Conservation (phyloP, 2,797 vertebrate species). For the Amblyopsis hoosieri region DNA sequence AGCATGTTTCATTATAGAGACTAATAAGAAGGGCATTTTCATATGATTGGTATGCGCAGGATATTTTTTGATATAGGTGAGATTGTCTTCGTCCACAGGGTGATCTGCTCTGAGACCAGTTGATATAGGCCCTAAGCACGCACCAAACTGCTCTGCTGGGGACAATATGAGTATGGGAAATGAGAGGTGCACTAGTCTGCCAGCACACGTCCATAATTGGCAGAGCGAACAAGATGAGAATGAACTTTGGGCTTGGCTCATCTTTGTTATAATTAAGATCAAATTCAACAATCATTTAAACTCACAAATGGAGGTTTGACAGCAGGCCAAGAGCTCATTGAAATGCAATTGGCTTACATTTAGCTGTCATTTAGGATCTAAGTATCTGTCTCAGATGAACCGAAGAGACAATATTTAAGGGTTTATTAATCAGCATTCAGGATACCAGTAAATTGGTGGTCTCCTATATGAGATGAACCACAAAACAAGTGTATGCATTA, state of each 20-base stretch:
- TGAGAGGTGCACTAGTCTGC: constrained; percentile 52
- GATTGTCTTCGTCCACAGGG: constrained; percentile 62
- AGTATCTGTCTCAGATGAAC: constrained; percentile 50
- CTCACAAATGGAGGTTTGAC: constrained; percentile 76
- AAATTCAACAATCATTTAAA: constrained; percentile 81
- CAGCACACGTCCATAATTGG: constrained; percentile 68
- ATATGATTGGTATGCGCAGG: constrained; percentile 67
- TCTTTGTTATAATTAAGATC: constrained; percentile 84
- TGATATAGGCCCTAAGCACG: constrained; percentile 44
- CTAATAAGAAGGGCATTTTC: constrained; percentile 58
- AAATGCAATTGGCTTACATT: constrained; percentile 64
- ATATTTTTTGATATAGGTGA: constrained; percentile 65
- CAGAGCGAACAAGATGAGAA: constrained; percentile 71
- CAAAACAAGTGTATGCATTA: too few relatives aligned
- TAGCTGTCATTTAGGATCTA: constrained; percentile 48
- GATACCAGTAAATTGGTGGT: constrained; percentile 61
- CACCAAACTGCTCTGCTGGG: constrained; percentile 67
- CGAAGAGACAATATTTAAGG: constrained; percentile 48
- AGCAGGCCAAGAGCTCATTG: constrained; percentile 73
- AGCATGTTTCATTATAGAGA: constrained; percentile 59
- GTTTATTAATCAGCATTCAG: constrained; percentile 41
- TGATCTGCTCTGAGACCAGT: constrained; percentile 73
- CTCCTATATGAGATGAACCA: constrained; percentile 8
- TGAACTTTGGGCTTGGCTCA: constrained; percentile 73
- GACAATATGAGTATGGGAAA: constrained; percentile 65